Conservation (phyloP, 2,113 vertebrate genomes). For the Tylochromis polylepis region DNA sequence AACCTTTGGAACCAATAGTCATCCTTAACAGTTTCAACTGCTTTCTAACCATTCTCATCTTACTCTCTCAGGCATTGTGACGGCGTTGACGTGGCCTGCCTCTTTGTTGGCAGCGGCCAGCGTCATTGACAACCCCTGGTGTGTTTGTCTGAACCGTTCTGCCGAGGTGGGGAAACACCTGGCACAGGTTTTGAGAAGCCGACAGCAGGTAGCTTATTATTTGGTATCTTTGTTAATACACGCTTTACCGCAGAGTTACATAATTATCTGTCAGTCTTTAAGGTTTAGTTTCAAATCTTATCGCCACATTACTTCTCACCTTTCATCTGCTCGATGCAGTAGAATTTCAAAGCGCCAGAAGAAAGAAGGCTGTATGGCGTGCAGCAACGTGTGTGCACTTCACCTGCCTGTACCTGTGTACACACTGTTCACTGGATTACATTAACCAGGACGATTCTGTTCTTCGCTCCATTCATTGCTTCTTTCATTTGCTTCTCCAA, state of each 20-base stretch:
- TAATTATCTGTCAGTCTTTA: neutral
- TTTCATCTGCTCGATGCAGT: neutral
- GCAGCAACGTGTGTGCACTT: neutral
- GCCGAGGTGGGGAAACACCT: conserved; percentile 94
- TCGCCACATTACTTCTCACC: neutral
- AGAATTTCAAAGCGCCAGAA: neutral
- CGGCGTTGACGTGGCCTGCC: conserved; percentile 88
- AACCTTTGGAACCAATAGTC: neutral
- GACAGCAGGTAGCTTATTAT: conserved; percentile 80
- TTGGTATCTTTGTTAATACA: neutral
- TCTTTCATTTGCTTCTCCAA: neutral
- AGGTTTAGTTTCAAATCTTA: neutral
- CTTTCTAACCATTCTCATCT: neutral
- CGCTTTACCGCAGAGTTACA: neutral
- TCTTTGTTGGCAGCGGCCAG: conserved; percentile 85
- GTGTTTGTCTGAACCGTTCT: conserved; percentile 89
- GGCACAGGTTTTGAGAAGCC: conserved; percentile 85
- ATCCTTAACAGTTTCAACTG: neutral
- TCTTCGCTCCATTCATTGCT: neutral
- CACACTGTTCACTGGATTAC: neutral
- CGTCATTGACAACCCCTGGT: conserved; percentile 97
- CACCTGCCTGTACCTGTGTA: neutral
- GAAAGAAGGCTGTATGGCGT: neutral
- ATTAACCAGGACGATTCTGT: neutral
- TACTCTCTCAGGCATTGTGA: conserved; percentile 80